Base-by-base conservation (phyloP, 2,797 vertebrate species). In the Anas bahamensis region DNA sequence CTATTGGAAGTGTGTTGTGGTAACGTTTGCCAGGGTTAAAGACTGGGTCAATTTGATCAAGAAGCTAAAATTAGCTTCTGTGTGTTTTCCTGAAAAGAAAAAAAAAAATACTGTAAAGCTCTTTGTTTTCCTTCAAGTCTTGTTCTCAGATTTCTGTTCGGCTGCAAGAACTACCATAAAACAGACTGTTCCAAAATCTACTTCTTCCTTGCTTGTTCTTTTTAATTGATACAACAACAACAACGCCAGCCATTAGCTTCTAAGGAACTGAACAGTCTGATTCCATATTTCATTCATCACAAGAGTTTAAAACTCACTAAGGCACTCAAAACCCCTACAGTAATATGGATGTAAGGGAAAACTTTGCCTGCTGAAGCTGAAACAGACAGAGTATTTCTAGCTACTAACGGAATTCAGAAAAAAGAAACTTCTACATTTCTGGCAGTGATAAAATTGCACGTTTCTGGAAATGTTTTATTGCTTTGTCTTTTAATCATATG, bases 51-150 rank as follows among this genome's bases (percentile, higher is more conserved):
- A 98, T 98, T 97, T 98, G 98, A 98, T 98, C 98, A 98, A 98
- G 98, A 97, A 98, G 98, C 98, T 98, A 98, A 98, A 98, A 98
- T 98, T 98, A 98, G 98, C 98, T 98, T 98, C 98, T 98, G 98
- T 98, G 97, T 97, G 97, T 97, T 98, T 98, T 98, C 97, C 98
- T 98, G 96, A 97, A 98, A 97, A 97, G 93, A 96, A 95, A 91
- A 95, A 94, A 94, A 91, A 94, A 94, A 93, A 96, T 93, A 97
- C 96, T 97, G 97, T 97, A 98, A 98, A 97, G 97, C 95, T 97
- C 97, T 98, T 98, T 98, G 97, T 98, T 98, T 98, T 97, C 96
- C 84, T 97, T 97, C 90, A 97, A 97, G 93, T 92, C 94, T 91
- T 80, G n/a, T 96, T 97, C 97, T 98, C 97, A 89, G 93, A 96